Base-by-base conservation (phyloP, 2,888 invertebrate species). In the Phorcus lineatus region DNA sequence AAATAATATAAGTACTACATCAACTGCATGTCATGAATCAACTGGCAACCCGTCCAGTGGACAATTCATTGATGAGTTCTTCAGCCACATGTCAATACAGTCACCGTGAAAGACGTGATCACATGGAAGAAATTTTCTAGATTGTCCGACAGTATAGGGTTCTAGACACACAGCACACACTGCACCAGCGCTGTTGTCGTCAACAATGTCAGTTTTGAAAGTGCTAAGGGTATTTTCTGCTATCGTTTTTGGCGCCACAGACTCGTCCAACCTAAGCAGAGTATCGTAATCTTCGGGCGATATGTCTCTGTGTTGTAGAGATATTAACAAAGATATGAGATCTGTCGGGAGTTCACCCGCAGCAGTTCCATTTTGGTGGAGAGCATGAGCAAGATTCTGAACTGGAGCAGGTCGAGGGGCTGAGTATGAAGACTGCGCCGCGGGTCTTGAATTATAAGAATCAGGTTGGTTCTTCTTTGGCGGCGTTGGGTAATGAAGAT, bases 211-310 rank as follows among this genome's bases (percentile, higher is more conserved):
- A 24, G 88, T 89, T 80, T 86, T 87, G 31, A 92, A 88, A 17
- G 62, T 78, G 11, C 82, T 52, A 6, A 92, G 77, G 0, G 83
- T 53, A 62, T 81, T 81, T 36, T 83, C 79, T 11, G 87, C 81
- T 2, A 92, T 78, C 31, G 92, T 92, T 85, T 92, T 92, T 2
- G 91, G 91, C 40, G 87, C 85, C 4, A 92, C 90, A 22, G 88
- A 79, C 36, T 92, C 91, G 67, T 92, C 92, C n/a, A 92, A 85
- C 40, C 87, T 80, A 11, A 91, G 85, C 19, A 92, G 84, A 47
- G 90, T 77, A 9, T 92, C 92, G 78, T 92, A 92, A 78, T 92
- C 92, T 78, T 92, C 92, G 0, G 92, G 92, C 6, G 91, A 91
- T n/a, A 92, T 79, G 0, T 92, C 92, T n/a, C 92, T 83, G 79